phyloP scores from a whole-genome alignment of 1,140 invertebrate species.

The Pogonus chalceus region DNA sequence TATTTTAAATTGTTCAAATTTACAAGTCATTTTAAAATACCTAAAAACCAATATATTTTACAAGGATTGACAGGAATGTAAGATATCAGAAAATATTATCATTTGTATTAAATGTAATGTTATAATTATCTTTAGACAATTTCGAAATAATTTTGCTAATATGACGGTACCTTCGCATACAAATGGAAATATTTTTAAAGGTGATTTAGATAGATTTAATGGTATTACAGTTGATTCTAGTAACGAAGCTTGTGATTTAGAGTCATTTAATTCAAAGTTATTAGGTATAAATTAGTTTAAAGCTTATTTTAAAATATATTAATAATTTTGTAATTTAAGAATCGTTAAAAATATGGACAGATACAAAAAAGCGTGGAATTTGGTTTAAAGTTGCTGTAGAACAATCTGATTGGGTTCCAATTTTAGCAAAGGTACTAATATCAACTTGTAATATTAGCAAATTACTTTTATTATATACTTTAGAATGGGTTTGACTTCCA shows the following conservation, averaged over 20 bases:
- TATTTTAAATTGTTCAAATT: too few species aligned
- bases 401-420: slow-evolving; percentile 65
- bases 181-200: slow-evolving; percentile 36
- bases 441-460: slow-evolving; percentile 5
- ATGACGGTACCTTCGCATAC: too few species aligned
- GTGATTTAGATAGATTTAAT: slow-evolving; percentile 53
- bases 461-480: slow-evolving; percentile 21
- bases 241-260: slow-evolving; percentile 41
- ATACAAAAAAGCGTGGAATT: slow-evolving; percentile 55
- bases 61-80: too few species aligned
- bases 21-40: too few species aligned
- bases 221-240: slow-evolving; percentile 57
- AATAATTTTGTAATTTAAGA: slow-evolving; percentile 40
- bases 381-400: slow-evolving; percentile 71
- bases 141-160: too few species aligned
- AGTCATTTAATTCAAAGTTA: slow-evolving; percentile 43
- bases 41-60: too few species aligned
- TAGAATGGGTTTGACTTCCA: slow-evolving; percentile 79
- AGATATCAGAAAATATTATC: too few species aligned
- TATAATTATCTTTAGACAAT: too few species aligned
- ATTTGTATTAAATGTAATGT: too few species aligned
- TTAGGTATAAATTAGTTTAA: slow-evolving; percentile 39
- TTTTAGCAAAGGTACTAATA: slow-evolving; percentile 54
- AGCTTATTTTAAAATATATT: slow-evolving; percentile 4
- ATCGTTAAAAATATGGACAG: slow-evolving; percentile 60